A percentile compares a stretch with the other conserved stretches of the same genome.
These are phyloP conservation scores for Ornithoptera priamus DNA, from an alignment of 2,888 invertebrate species.

Conservation along the genomic window DNA sequence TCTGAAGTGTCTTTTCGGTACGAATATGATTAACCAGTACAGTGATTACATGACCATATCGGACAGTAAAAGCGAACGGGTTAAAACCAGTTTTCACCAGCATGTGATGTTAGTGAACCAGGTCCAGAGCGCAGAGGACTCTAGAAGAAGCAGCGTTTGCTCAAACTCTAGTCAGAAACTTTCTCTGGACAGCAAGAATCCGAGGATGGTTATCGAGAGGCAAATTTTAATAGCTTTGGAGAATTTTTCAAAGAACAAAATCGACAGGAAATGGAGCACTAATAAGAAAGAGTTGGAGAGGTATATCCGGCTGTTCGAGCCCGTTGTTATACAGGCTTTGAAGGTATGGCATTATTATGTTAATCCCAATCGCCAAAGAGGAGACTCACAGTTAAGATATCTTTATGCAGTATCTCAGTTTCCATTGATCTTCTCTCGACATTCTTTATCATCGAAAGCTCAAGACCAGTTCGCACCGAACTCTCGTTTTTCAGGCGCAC, in stretches of 20 bases:
- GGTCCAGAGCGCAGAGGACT: slow-evolving; percentile 40
- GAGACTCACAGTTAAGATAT: no score
- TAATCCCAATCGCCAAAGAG: no score
- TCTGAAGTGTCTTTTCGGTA: slow-evolving; percentile 87
- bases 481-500: no score
- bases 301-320: slow-evolving; percentile 95
- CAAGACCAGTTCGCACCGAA: no score
- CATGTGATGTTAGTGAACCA: slow-evolving; percentile 60
- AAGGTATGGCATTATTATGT: slow-evolving; percentile 77
- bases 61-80: slow-evolving; percentile 34
- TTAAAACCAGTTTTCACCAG: slow-evolving; percentile 48
- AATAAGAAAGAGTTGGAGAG: slow-evolving; percentile 81
- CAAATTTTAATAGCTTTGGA: slow-evolving; percentile 66
- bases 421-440: no score
- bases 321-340: slow-evolving; percentile 95
- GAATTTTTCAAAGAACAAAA: slow-evolving; percentile 69
- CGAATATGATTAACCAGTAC: slow-evolving; percentile 82
- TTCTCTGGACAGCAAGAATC: slow-evolving; percentile 56
- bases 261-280: slow-evolving; percentile 71
- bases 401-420: no score
- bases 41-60: slow-evolving; percentile 62
- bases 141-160: slow-evolving; percentile 54
- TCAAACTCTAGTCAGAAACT: slow-evolving; percentile 63
- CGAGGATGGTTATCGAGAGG: slow-evolving; percentile 60
- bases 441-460: no score